Percentiles rank a stretch among this genome's conserved stretches.
phyloP scores from a whole-genome alignment of 2,113 vertebrate species.

The Halichoerus grypus region DNA sequence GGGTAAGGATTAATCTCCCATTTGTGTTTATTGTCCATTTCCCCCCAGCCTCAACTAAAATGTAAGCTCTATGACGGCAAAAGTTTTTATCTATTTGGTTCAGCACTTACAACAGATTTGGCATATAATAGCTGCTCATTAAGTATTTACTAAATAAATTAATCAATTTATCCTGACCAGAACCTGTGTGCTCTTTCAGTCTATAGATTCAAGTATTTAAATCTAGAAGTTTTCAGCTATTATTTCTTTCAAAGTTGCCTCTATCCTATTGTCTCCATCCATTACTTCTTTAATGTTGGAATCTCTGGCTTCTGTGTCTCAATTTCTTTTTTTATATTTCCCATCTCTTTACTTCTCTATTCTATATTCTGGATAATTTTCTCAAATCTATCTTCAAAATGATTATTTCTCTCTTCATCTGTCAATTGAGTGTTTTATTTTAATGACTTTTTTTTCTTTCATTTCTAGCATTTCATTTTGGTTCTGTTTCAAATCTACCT shows the following conservation, averaged over 20 bases:
- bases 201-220: background rate
- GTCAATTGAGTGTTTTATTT: background rate
- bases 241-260: conserved; percentile 26
- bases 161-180: background rate
- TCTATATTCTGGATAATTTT: background rate
- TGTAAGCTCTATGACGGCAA: background rate
- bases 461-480: background rate
- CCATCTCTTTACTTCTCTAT: background rate
- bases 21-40: background rate
- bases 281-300: background rate
- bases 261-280: background rate
- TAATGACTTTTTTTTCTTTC: background rate
- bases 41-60: background rate
- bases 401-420: background rate
- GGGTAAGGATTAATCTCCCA: background rate
- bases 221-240: background rate
- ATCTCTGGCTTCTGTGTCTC: background rate
- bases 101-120: background rate
- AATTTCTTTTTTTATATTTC: background rate
- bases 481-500: background rate
- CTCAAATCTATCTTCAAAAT: background rate
- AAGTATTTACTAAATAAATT: background rate
- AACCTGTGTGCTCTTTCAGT: background rate
- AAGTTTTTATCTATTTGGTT: background rate
- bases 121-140: background rate